Percentiles rank a stretch among this genome's conserved stretches.
Conservation (phyloP, 2,888 invertebrate genomes). For the Drosophila conformis region DNA sequence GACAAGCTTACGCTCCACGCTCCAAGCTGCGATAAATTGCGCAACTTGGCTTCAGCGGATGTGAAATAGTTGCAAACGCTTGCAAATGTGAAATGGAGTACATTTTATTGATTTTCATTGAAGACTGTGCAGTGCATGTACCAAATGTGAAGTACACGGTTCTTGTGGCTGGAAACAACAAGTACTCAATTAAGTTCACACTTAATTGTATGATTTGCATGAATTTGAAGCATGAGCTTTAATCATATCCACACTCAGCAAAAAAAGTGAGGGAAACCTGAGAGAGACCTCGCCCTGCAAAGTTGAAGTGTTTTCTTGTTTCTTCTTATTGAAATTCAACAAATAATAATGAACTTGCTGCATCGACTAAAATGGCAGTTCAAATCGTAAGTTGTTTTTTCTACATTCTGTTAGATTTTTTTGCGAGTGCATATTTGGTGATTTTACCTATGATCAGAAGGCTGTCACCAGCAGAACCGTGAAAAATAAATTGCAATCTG, state of each 20-base stretch:
- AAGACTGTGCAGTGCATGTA: constrained; percentile 19
- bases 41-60: constrained; percentile 25
- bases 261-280: not conserved
- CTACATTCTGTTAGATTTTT: not conserved
- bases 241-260: not conserved
- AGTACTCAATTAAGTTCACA: constrained; percentile 34
- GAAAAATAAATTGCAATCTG: constrained; percentile 32
- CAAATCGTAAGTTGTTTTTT: not conserved
- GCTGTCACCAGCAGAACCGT: constrained; percentile 21
- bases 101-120: constrained; percentile 68
- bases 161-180: constrained; percentile 6
- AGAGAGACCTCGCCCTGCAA: not conserved
- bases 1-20: constrained; percentile 9
- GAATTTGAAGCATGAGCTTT: not conserved
- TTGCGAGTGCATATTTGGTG: not conserved
- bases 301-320: too few species aligned
- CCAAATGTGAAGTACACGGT: not conserved
- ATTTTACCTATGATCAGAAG: not conserved
- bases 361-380: not conserved
- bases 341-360: not conserved
- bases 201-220: not conserved
- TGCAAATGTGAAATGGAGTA: constrained; percentile 55
- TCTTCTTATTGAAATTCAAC: not conserved
- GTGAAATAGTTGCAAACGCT: constrained; percentile 20
- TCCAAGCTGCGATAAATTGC: constrained; percentile 2